Conservation (phyloP, 2,888 invertebrate species). For the Dastarcus helophoroides region DNA sequence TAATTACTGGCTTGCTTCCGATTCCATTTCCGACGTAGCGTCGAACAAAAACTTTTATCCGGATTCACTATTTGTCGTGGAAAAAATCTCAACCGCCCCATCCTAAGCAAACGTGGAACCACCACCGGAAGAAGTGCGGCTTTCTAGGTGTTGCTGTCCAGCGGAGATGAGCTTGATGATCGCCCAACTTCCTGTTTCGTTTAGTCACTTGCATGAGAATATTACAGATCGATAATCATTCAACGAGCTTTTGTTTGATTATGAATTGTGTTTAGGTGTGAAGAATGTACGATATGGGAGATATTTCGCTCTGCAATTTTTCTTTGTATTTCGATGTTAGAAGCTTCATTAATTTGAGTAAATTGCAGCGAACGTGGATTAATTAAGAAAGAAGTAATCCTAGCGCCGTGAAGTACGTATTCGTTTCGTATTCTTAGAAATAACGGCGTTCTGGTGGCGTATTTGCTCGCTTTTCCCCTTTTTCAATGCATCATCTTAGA, state of each 20-base stretch:
- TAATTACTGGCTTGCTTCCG: too few relatives aligned
- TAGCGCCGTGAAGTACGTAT: constrained; percentile 21
- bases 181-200: constrained; percentile 33
- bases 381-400: constrained; percentile 22
- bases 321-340: constrained; percentile 1
- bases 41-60: too few relatives aligned
- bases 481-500: constrained; percentile 27
- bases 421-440: constrained; percentile 22
- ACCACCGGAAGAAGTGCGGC: too few relatives aligned
- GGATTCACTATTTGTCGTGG: too few relatives aligned
- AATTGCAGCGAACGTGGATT: constrained; percentile 14
- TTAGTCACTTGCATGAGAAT: constrained; percentile 28
- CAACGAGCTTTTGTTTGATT: constrained; percentile 11
- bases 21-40: too few relatives aligned
- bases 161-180: constrained; percentile 35
- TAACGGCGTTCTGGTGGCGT: constrained; percentile 11
- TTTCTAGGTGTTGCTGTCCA: constrained; percentile 32
- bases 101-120: too few relatives aligned
- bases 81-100: too few relatives aligned
- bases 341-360: constrained; percentile 15
- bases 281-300: too few relatives aligned
- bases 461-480: constrained; percentile 15
- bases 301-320: background rate
- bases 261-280: constrained; percentile 3
- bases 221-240: constrained; percentile 20